phyloP scores from a whole-genome alignment of 1,140 invertebrate genomes.

The Zophobas morio region DNA sequence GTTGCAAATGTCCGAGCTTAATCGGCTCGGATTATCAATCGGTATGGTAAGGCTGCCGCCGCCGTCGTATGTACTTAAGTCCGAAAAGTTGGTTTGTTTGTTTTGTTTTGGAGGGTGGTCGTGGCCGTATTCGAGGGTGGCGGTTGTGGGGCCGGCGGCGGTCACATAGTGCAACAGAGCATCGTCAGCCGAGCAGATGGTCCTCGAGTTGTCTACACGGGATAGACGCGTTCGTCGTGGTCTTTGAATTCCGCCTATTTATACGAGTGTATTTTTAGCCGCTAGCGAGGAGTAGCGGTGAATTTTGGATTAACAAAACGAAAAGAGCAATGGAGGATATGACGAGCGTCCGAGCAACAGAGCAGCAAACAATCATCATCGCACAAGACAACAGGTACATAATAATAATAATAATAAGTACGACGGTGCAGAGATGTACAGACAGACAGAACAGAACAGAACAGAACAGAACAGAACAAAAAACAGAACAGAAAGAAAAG shows the following conservation, averaged over 20 bases:
- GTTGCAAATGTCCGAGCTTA: too few relatives aligned
- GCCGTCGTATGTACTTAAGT: neutral
- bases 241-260: slow-evolving; percentile 59
- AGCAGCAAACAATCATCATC: slow-evolving; percentile 52
- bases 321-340: slow-evolving; percentile 49
- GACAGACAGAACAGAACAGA: slow-evolving; percentile 44
- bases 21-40: too few relatives aligned
- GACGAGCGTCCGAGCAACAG: slow-evolving; percentile 55
- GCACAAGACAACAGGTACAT: slow-evolving; percentile 59
- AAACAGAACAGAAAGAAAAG: slow-evolving; percentile 30
- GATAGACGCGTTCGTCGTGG: slow-evolving; percentile 42
- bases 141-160: slow-evolving; percentile 10
- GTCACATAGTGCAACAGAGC: slow-evolving; percentile 1
- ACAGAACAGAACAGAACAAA: slow-evolving; percentile 32
- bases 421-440: slow-evolving; percentile 50
- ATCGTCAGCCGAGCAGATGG: slow-evolving; percentile 17
- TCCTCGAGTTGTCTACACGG: slow-evolving; percentile 42
- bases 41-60: too few relatives aligned
- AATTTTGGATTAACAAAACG: slow-evolving; percentile 46
- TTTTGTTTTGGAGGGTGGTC: slow-evolving; percentile 1
- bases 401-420: neutral
- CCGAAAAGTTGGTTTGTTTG: neutral
- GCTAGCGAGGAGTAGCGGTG: slow-evolving; percentile 57
- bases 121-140: neutral
- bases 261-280: slow-evolving; percentile 61